Base-by-base conservation (phyloP, 2,888 invertebrate species). In the Dascillus cervinus region DNA sequence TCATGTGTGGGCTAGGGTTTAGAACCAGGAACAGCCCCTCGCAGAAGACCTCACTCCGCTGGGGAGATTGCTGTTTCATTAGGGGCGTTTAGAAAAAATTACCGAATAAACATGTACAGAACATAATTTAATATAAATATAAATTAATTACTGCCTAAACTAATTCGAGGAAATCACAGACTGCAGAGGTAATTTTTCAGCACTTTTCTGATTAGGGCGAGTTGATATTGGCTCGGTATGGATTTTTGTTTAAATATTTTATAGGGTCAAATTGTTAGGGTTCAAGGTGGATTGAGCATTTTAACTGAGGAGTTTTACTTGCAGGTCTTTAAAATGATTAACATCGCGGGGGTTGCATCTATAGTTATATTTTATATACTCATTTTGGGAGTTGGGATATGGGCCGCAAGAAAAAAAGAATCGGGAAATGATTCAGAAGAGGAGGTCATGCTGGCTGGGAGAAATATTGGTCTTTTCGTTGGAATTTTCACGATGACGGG, bases 401-500 rank as follows among this genome's bases (percentile, higher is more conserved):
- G 95, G 94, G 97, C 96, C 5, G 96, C 82, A 13, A 76, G 92
- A 53, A 97, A 96, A 70, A 94, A 94, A 61, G 82, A 83, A 44
- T 66, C 77, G 3, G 86, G 87, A 47, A 83, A 89, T 69, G 84
- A 87, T 66, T 88, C 88, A 29, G 90, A 90, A 62, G 97, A 96
- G 67, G 96, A 97, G 67, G 94, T 97, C 35, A 97, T 98, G 96
- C 69, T 98, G 60, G 98, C 97, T 0, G 97, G 97, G 4, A 73
- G 97, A 38, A 96, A 95, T 60, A 96, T 98, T 56, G 91, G 97
- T 3, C 73, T 96, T 29, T 85, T 97, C 60, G 96, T 98, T 34
- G 97, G 97, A 26, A 91, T 96, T 53, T 97, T 98, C 60, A 98
- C 97, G 14, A 98, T 98, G 97, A 98, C 97, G 60, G 91, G 91